Percentiles rank a stretch among this genome's conserved stretches.
These are phyloP conservation scores for Abscondita cerata DNA, from an alignment of 2,888 invertebrate species.

Conservation along the genomic window DNA sequence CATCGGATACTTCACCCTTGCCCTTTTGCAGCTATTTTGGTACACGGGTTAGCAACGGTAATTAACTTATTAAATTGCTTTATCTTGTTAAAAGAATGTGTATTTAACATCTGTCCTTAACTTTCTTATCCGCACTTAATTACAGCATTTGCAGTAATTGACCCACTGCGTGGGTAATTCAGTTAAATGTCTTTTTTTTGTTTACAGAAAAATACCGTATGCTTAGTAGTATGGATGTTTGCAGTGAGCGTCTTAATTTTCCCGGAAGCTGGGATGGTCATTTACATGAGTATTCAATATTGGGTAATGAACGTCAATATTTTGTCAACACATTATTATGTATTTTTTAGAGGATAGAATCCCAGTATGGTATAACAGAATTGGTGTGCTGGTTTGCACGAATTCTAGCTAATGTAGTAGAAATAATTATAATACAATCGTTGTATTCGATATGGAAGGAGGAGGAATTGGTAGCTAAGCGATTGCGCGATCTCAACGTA, in stretches of 20 bases:
- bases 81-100: too few species aligned
- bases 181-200: conserved; percentile 8
- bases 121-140: too few species aligned
- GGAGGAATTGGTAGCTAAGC: conserved; percentile 60
- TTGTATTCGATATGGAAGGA: conserved; percentile 63
- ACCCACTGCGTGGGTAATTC: neutral
- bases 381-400: conserved; percentile 61
- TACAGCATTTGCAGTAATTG: conserved; percentile 11
- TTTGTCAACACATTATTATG: neutral
- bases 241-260: conserved; percentile 60
- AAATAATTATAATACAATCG: conserved; percentile 61
- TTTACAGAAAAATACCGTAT: conserved; percentile 60
- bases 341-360: conserved; percentile 57
- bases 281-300: conserved; percentile 64
- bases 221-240: conserved; percentile 63
- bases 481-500: conserved; percentile 60
- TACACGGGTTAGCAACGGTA: conserved; percentile 63
- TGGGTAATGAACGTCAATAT: too few species aligned
- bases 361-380: conserved; percentile 61
- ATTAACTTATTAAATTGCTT: conserved; percentile 39
- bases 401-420: conserved; percentile 58
- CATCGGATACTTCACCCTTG: conserved; percentile 61
- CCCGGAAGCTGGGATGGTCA: conserved; percentile 64
- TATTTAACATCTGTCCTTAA: too few species aligned
- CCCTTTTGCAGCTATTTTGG: conserved; percentile 60